Evolutionary conservation across 2,113 vertebrate genomes (phyloP).

Genomic region (Felis chaus): DNA sequence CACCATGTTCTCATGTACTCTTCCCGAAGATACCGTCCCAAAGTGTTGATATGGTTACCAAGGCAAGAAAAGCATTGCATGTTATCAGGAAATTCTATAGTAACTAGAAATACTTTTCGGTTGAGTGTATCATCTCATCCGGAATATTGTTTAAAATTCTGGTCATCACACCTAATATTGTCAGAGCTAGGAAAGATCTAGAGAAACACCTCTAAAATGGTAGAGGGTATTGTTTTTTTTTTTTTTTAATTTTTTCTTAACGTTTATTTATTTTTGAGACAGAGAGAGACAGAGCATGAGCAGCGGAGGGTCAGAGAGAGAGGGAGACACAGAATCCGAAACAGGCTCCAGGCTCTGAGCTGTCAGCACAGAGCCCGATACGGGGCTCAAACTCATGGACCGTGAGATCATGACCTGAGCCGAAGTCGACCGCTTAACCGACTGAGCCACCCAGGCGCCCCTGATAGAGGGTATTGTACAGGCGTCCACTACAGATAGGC

Average conservation of each 20-base stretch:
- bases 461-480: background rate
- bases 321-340: too few species aligned
- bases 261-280: too few species aligned
- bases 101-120: conserved; percentile 25
- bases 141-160: conserved; percentile 16
- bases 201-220: background rate
- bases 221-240: background rate
- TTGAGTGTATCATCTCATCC: background rate
- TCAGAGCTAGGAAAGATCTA: background rate
- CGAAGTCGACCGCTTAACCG: too few species aligned
- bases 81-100: conserved; percentile 21
- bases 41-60: background rate
- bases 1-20: background rate
- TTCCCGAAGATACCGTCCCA: background rate
- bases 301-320: too few species aligned
- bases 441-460: too few species aligned
- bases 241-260: too few species aligned
- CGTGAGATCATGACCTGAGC: too few species aligned
- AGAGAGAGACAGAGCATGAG: too few species aligned
- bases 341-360: too few species aligned
- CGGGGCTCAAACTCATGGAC: too few species aligned
- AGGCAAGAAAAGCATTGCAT: background rate
- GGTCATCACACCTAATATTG: background rate
- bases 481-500: background rate
- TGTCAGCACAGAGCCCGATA: too few species aligned